Evolutionary conservation across 2,797 vertebrate species (phyloP).

Genomic region (Lateolabrax maculatus): DNA sequence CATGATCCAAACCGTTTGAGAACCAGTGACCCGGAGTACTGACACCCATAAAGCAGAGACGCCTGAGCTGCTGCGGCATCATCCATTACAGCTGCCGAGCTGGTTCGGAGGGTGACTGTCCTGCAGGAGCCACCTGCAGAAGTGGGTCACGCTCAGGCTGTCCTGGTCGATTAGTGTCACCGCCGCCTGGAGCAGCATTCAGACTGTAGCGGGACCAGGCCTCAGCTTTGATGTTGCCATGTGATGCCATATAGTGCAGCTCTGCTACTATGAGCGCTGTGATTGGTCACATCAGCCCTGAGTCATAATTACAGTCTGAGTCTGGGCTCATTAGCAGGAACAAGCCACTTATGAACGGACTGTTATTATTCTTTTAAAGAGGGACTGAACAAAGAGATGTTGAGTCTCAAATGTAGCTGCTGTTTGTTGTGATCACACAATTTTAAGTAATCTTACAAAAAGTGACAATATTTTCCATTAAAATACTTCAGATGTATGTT

Average conservation of each 20-base stretch:
- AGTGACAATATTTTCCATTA: not conserved
- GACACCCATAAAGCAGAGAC: constrained; percentile 38
- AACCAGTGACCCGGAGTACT: constrained; percentile 50
- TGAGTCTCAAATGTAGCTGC: not conserved
- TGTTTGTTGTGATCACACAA: not conserved
- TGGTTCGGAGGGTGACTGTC: constrained; percentile 19
- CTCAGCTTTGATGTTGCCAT: constrained; percentile 26
- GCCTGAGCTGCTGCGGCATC: constrained; percentile 12
- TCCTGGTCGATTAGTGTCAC: constrained; percentile 71
- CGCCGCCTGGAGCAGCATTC: constrained; percentile 14
- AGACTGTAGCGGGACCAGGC: constrained; percentile 1
- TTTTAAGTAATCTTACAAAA: not conserved
- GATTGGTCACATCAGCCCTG: constrained; percentile 32
- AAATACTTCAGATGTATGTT: not conserved
- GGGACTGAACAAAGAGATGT: not conserved
- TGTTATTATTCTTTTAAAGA: not conserved
- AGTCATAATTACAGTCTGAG: constrained; percentile 8
- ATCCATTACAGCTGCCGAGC: constrained; percentile 30
- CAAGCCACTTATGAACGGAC: constrained; percentile 8
- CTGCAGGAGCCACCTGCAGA: constrained; percentile 61
- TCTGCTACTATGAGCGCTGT: constrained; percentile 10
- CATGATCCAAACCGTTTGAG: not conserved
- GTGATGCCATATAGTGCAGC: constrained; percentile 16
- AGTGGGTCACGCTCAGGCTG: constrained; percentile 78
- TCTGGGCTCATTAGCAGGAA: constrained; percentile 14